Percentiles rank a stretch among this genome's conserved stretches.
Conservation (phyloP, 2,797 vertebrate genomes). For the Geotrypetes seraphini region DNA sequence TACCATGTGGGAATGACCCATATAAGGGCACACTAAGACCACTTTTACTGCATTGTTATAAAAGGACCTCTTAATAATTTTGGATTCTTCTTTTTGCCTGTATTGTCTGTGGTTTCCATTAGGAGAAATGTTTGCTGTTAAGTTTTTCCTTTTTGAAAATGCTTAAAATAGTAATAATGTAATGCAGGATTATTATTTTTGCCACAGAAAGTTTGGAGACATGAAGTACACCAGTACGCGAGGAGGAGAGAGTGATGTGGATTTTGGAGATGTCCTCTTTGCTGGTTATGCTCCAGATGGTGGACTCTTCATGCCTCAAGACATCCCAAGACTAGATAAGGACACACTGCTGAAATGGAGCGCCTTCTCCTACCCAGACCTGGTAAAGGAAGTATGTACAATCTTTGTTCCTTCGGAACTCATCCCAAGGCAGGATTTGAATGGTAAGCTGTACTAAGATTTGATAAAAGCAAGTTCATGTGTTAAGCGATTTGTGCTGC, state of each 20-base stretch:
- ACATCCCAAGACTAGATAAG: conserved; percentile 50
- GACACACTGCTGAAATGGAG: conserved; percentile 61
- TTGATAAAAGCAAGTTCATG: no score
- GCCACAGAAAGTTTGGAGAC: not conserved
- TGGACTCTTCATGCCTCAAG: conserved; percentile 82
- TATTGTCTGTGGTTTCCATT: no score
- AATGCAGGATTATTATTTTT: not conserved
- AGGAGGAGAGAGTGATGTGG: conserved; percentile 40
- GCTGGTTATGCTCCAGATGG: conserved; percentile 77
- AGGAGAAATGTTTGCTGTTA: no score
- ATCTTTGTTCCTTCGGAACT: conserved; percentile 62
- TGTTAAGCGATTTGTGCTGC: fast-evolving
- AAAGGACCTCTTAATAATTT: no score
- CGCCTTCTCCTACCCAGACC: conserved; percentile 51
- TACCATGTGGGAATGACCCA: no score
- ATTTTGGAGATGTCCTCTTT: conserved; percentile 73
- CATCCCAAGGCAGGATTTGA: conserved; percentile 54
- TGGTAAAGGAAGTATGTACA: conserved; percentile 73
- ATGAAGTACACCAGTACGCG: conserved; percentile 83
- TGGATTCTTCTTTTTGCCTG: no score
- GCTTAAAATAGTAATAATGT: no score
- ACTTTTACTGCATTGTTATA: no score
- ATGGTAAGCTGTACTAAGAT: no score
- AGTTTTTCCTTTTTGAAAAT: no score
- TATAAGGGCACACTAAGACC: no score